A percentile compares a stretch with the other conserved stretches of the same genome.
Evolutionary conservation across 2,888 invertebrate genomes (phyloP).

Genomic region (Hirudinaria manillensis): DNA sequence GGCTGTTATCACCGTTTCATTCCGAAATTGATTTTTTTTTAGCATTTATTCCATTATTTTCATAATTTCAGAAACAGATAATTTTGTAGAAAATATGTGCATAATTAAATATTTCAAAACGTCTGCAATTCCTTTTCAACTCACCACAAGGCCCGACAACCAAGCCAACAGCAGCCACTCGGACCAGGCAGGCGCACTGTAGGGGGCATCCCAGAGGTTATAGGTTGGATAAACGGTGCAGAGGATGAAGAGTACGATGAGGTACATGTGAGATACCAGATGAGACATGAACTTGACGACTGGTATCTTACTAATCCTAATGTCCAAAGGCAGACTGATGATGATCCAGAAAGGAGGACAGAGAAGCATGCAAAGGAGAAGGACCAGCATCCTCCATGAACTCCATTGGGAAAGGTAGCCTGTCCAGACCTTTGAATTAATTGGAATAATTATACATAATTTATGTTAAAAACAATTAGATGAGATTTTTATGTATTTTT

Average conservation of each 20-base stretch:
- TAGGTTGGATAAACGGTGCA: slow-evolving; percentile 59
- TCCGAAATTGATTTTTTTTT: too few species aligned
- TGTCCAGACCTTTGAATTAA: slow-evolving; percentile 69
- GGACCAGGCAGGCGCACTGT: slow-evolving; percentile 82
- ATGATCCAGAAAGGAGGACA: slow-evolving; percentile 92
- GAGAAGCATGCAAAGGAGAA: slow-evolving; percentile 72
- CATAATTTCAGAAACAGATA: too few species aligned
- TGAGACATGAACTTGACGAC: slow-evolving; percentile 99
- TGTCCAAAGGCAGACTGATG: slow-evolving; percentile 86
- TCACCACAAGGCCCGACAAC: slow-evolving; percentile 82
- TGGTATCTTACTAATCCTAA: slow-evolving; percentile 93
- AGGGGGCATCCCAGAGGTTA: slow-evolving; percentile 50
- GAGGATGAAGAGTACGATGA: slow-evolving; percentile 84
- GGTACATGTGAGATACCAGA: slow-evolving; percentile 93
- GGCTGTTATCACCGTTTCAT: too few species aligned
- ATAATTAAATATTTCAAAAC: neutral
- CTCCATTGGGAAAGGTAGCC: slow-evolving; percentile 87
- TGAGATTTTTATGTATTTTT: too few species aligned
- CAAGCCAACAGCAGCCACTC: slow-evolving; percentile 91
- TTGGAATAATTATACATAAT: neutral
- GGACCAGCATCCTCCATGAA: slow-evolving; percentile 82
- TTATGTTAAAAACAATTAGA: neutral
- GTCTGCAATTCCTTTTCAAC: slow-evolving; percentile 48
- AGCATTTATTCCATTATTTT: too few species aligned
- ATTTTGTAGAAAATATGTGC: too few species aligned